A percentile compares a stretch with the other conserved stretches of the same genome.
These are phyloP conservation scores for Epicauta chinensis DNA, from an alignment of 1,140 invertebrate genomes.

Conservation along the genomic window DNA sequence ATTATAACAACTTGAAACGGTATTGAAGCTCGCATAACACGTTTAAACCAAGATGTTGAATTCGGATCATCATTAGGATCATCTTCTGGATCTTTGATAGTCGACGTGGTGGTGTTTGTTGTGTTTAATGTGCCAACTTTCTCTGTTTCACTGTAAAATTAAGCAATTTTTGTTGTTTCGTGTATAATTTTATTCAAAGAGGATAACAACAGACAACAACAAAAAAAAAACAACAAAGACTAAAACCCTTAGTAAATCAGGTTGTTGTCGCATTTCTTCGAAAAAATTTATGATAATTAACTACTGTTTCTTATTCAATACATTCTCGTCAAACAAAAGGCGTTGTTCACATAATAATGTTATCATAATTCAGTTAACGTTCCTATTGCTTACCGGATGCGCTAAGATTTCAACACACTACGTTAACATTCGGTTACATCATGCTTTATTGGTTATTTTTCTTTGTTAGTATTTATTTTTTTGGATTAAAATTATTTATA, in stretches of 20 bases:
- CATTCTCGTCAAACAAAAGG: constrained; percentile 8
- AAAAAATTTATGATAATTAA: constrained; percentile 4
- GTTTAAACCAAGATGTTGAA: constrained; percentile 59
- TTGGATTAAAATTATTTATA: background rate
- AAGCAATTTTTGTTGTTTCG: too few species aligned
- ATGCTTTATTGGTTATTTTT: constrained; percentile 4
- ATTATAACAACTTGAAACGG: constrained; percentile 78
- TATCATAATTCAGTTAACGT: constrained; percentile 11
- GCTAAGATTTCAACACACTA: constrained; percentile 13
- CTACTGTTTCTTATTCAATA: constrained; percentile 11
- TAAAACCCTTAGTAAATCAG: too few species aligned
- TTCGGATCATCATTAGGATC: constrained; percentile 45
- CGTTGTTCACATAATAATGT: constrained; percentile 15
- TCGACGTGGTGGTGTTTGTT: background rate
- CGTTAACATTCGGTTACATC: constrained; percentile 11
- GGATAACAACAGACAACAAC: too few species aligned
- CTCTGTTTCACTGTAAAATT: constrained; percentile 2
- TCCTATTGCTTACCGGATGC: constrained; percentile 14
- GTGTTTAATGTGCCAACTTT: background rate
- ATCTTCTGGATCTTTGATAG: constrained; percentile 28
- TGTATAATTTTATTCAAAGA: constrained; percentile 1
- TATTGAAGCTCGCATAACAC: constrained; percentile 67
- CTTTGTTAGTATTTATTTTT: background rate
- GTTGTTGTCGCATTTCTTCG: too few species aligned
- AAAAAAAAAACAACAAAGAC: background rate